Conservation (phyloP, 2,113 vertebrate species). For the Misgurnus mizolepis region DNA sequence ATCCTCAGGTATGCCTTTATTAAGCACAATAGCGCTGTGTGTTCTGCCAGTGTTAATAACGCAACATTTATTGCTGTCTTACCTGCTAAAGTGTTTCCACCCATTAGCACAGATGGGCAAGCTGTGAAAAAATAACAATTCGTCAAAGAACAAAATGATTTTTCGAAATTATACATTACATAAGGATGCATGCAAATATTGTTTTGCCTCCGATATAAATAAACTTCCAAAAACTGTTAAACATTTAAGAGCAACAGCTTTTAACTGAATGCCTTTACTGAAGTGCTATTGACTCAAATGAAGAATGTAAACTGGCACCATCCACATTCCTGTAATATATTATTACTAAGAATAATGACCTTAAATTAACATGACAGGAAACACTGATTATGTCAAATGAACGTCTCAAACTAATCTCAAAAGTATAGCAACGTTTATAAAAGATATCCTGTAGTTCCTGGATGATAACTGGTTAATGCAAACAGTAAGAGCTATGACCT, state of each 20-base stretch:
- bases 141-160: constrained; percentile 12
- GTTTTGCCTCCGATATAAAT: neutral
- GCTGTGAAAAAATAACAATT: constrained; percentile 72
- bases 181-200: constrained; percentile 5
- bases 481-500: neutral
- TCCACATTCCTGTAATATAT: too few species aligned
- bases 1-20: neutral
- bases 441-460: too few species aligned
- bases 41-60: neutral
- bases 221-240: neutral
- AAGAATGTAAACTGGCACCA: too few species aligned
- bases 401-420: neutral
- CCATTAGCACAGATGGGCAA: constrained; percentile 88
- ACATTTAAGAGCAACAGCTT: neutral
- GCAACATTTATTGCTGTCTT: constrained; percentile 47
- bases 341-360: too few species aligned
- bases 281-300: too few species aligned
- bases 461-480: too few species aligned
- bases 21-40: neutral
- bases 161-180: neutral
- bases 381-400: too few species aligned
- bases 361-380: too few species aligned
- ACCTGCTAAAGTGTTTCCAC: constrained; percentile 90
- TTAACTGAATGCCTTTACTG: neutral
- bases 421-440: neutral